Evolutionary conservation across 2,113 vertebrate genomes (phyloP), one percentile per base, ranked within the genome.

Genomic region (Esox niger): DNA sequence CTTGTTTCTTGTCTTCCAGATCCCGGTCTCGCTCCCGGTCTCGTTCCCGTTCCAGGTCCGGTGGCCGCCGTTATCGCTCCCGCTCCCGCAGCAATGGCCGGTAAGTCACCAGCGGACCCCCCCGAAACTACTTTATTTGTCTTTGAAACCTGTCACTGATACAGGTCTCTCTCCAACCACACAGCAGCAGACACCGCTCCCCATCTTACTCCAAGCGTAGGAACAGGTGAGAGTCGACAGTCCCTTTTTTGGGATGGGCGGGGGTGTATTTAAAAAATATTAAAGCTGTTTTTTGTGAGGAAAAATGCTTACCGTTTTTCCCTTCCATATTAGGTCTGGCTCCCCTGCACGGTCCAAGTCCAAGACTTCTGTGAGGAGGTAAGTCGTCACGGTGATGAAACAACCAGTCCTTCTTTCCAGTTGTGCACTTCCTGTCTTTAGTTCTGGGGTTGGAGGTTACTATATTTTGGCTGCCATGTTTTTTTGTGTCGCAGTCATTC

Each of bases 151-250:
- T 27, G 43, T 49, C 20, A 11, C 13, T 62, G n/a, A 30, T 15
- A 23, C 20, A 11, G 27, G 27, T 62, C 2, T 67, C 30, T 32
- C 26, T 66, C 2, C 65, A 7, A 60, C 6, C 35, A 29, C 6
- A 31, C 56, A 81, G 72, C 78, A 88, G 91, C 76, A 84, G 87
- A 7, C 86, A 89, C 32, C 76, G 89, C 56, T 92, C 91, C 62
- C 88, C 91, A 0, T 93, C 92, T 3, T 92, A 92, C 61, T 84
- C 91, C 64, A 90, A 89, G 62, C 89, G 85, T 77, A 89, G 87
- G 62, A 92, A 91, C 88, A 88, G 91, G 92, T 93, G 47, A 81
- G 76, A 23, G 55, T 43, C 38, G 13, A 57, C 1, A 7, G 55
- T n/a, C n/a, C n/a, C n/a, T n/a, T n/a, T n/a, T n/a, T n/a, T n/a